These are phyloP conservation scores for Phymorhynchus buccinoides DNA, from an alignment of 1,140 invertebrate species.

Conservation along the genomic window DNA sequence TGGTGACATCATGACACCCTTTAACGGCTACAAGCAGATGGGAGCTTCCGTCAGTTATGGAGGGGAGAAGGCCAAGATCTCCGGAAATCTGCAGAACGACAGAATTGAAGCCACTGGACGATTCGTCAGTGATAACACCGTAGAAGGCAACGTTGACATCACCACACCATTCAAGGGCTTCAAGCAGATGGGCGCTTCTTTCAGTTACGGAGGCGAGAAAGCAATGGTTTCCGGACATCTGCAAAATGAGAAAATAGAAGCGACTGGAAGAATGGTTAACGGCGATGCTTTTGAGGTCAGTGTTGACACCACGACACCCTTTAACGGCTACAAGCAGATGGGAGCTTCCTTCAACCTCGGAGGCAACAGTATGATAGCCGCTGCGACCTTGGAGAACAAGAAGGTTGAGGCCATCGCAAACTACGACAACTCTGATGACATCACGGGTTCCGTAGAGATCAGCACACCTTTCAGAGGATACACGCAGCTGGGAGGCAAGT, in stretches of 20 bases:
- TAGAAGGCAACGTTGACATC: neutral
- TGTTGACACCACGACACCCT: neutral
- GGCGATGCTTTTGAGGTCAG: neutral
- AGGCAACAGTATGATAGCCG: too few species aligned
- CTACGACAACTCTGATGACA: neutral
- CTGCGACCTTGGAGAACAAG: too few species aligned
- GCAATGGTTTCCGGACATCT: too few species aligned
- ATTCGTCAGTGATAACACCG: neutral
- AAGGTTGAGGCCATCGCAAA: neutral
- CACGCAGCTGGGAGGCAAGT: neutral
- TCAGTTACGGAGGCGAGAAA: too few species aligned
- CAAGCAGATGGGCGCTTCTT: too few species aligned
- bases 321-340: too few species aligned
- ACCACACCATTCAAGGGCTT: slow-evolving; percentile 18
- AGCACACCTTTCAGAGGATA: slow-evolving; percentile 26
- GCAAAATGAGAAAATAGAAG: too few species aligned
- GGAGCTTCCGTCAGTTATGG: too few species aligned
- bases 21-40: too few species aligned
- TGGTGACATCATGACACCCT: too few species aligned
- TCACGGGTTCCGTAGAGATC: slow-evolving; percentile 12
- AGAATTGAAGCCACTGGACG: neutral
- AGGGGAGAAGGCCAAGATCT: neutral
- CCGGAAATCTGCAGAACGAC: neutral
- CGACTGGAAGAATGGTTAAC: too few species aligned
- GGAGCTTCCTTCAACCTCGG: neutral